Percentiles rank a stretch among this genome's conserved stretches.
phyloP scores from a whole-genome alignment of 1,140 invertebrate species.

The Hesperophylax magnus region DNA sequence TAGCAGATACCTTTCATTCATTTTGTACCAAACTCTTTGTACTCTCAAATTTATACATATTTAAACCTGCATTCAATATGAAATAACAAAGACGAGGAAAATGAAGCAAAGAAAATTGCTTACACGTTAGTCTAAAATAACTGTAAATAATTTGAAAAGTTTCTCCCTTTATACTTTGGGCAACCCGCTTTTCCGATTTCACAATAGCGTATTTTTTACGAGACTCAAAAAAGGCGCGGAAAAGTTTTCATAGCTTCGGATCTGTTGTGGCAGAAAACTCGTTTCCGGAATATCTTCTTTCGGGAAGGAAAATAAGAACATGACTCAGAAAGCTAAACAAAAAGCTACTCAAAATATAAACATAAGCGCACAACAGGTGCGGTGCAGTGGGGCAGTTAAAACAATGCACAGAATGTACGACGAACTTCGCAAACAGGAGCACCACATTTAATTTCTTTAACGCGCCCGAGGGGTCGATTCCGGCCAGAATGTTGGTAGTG shows the following conservation, averaged over 20 bases:
- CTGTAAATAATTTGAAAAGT: slow-evolving; percentile 12
- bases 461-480: too few species aligned
- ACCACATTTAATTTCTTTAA: too few species aligned
- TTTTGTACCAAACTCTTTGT: too few species aligned
- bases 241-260: background rate
- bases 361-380: background rate
- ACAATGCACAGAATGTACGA: background rate
- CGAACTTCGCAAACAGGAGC: too few species aligned
- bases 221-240: background rate
- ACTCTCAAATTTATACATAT: too few species aligned
- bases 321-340: background rate
- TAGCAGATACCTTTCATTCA: too few species aligned
- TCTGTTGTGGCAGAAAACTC: background rate
- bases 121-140: too few species aligned
- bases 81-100: too few species aligned
- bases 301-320: background rate
- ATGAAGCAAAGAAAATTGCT: too few species aligned
- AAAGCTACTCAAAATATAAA: background rate
- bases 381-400: background rate
- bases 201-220: background rate
- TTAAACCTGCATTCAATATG: too few species aligned
- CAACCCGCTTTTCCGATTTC: too few species aligned
- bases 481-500: too few species aligned
- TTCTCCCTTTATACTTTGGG: background rate
- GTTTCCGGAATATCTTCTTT: background rate